Evolutionary conservation across 2,888 invertebrate species (phyloP).

Genomic region (Orthosia gothica): DNA sequence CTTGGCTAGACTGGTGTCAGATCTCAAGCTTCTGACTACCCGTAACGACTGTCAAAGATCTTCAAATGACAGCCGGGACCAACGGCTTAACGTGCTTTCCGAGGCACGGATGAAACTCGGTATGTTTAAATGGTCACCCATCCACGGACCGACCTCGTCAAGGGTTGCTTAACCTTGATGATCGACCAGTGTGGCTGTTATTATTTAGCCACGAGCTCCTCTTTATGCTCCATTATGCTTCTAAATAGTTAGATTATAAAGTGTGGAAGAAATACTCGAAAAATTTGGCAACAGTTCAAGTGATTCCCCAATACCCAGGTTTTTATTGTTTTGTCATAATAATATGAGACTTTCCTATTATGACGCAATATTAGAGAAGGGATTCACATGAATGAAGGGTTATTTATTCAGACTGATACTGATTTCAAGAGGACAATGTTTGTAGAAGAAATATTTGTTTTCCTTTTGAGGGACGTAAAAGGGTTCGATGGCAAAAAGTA

Average conservation of each 20-base stretch:
- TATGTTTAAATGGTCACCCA: too few relatives aligned
- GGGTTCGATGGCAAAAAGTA: constrained; percentile 6
- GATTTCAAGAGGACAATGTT: constrained; percentile 3
- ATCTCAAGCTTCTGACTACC: too few relatives aligned
- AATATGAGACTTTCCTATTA: neutral
- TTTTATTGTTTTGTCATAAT: neutral
- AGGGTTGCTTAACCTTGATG: too few relatives aligned
- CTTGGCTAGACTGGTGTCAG: too few relatives aligned
- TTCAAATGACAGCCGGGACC: too few relatives aligned
- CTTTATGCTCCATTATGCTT: too few relatives aligned
- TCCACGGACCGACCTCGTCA: too few relatives aligned
- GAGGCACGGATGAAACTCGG: too few relatives aligned
- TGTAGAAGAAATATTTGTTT: constrained; percentile 32
- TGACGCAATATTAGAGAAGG: constrained; percentile 5
- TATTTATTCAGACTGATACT: constrained; percentile 19
- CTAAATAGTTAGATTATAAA: neutral
- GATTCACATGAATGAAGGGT: neutral
- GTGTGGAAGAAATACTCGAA: neutral
- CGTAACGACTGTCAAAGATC: too few relatives aligned
- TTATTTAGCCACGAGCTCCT: too few relatives aligned
- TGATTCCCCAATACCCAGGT: neutral
- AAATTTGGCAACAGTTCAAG: neutral
- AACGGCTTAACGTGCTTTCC: too few relatives aligned
- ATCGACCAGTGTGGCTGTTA: too few relatives aligned
- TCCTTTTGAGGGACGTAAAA: constrained; percentile 10